Conservation (phyloP, 1,140 invertebrate genomes). For the Branchinecta lynchi region DNA sequence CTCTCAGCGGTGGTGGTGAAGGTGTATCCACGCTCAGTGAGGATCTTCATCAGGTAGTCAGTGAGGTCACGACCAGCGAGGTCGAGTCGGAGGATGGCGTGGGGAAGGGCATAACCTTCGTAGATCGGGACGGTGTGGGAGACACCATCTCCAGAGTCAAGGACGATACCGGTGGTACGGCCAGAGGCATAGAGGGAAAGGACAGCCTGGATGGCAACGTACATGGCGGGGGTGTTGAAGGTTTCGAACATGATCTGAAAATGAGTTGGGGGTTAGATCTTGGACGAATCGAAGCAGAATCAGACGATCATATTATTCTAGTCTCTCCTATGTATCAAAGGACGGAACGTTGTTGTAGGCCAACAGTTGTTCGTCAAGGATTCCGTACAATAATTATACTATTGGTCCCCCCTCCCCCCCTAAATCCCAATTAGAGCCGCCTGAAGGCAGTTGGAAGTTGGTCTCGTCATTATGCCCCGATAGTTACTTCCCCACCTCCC, state of each 20-base stretch:
- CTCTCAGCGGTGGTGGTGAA: slow-evolving; percentile 38
- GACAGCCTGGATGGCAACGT: slow-evolving; percentile 57
- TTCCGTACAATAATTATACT: too few relatives aligned
- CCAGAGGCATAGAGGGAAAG: slow-evolving; percentile 71
- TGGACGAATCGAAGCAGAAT: too few relatives aligned
- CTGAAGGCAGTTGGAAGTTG: too few relatives aligned
- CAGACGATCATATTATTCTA: too few relatives aligned
- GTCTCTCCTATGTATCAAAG: too few relatives aligned
- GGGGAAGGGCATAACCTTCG: slow-evolving; percentile 44
- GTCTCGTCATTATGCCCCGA: too few relatives aligned
- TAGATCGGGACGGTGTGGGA: slow-evolving; percentile 79
- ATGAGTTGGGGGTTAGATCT: not conserved
- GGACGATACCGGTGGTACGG: slow-evolving; percentile 78
- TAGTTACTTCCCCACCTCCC: too few relatives aligned
- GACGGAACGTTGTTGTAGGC: too few relatives aligned
- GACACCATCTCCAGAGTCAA: slow-evolving; percentile 75
- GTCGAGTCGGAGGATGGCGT: slow-evolving; percentile 34
- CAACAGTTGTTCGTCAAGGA: too few relatives aligned
- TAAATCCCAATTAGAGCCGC: too few relatives aligned
- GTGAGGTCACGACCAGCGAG: not conserved
- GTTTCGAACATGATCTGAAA: slow-evolving; percentile 29
- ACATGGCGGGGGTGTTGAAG: slow-evolving; percentile 60
- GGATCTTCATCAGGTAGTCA: slow-evolving; percentile 24
- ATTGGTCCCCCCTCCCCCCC: too few relatives aligned
- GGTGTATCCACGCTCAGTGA: slow-evolving; percentile 39